These are phyloP conservation scores for rat (Rattus norvegicus) DNA, from an alignment of 2,113 vertebrate genomes.

Conservation along the genomic window DNA sequence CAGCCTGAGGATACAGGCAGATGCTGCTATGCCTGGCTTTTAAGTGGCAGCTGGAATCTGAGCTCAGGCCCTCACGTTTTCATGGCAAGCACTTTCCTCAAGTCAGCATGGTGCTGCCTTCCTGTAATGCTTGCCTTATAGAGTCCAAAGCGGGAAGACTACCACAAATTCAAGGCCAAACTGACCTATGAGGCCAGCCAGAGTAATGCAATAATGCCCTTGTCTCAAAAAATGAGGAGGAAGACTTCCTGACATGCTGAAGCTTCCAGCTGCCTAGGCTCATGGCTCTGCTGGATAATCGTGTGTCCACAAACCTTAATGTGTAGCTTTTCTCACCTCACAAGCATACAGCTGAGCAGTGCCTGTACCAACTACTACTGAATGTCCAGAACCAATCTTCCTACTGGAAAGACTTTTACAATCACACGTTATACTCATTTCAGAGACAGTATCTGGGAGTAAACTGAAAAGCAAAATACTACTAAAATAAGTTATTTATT, in stretches of 20 bases:
- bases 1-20: neutral
- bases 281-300: neutral
- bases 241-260: neutral
- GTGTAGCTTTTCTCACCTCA: neutral
- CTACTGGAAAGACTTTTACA: neutral
- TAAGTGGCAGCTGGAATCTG: neutral
- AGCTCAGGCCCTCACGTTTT: neutral
- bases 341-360: neutral
- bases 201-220: neutral
- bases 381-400: neutral
- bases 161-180: neutral
- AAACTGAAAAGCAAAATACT: constrained; percentile 38
- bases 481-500: constrained; percentile 79
- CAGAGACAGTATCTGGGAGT: constrained; percentile 59
- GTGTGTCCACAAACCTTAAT: neutral
- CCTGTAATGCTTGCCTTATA: neutral
- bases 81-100: neutral
- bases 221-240: neutral
- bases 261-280: neutral
- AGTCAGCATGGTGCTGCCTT: neutral
- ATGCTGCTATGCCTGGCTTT: neutral
- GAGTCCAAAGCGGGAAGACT: neutral
- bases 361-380: neutral
- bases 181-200: neutral
- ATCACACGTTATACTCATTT: neutral